Evolutionary conservation across 2,113 vertebrate genomes (phyloP).

Genomic region (Sander vitreus): DNA sequence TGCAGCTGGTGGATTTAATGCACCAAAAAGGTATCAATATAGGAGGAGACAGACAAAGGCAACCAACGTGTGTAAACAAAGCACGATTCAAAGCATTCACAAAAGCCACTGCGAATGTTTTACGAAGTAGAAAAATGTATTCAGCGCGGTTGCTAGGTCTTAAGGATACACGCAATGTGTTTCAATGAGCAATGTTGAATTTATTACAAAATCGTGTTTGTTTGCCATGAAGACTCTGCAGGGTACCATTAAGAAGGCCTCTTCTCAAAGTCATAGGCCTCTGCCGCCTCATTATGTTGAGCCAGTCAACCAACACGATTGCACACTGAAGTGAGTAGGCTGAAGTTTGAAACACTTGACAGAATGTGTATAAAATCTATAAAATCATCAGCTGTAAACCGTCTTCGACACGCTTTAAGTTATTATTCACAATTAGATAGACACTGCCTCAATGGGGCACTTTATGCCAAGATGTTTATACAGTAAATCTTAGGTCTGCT

Average conservation of each 20-base stretch:
- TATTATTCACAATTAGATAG: constrained; percentile 45
- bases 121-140: constrained; percentile 11
- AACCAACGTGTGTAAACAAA: not conserved
- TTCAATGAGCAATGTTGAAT: not conserved
- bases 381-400: constrained; percentile 11
- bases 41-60: not conserved
- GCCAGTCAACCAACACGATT: constrained; percentile 13
- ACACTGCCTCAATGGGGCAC: constrained; percentile 17
- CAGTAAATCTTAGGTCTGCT: constrained; percentile 24
- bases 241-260: not conserved
- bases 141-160: not conserved
- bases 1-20: not conserved
- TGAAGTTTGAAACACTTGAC: constrained; percentile 25
- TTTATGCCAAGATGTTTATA: constrained; percentile 33
- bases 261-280: constrained; percentile 6
- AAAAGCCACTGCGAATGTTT: not conserved
- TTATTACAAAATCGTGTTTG: not conserved
- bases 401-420: constrained; percentile 7
- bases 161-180: not conserved
- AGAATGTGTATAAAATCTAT: not conserved
- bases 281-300: constrained; percentile 30
- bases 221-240: constrained; percentile 9
- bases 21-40: not conserved
- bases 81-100: not conserved
- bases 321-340: constrained; percentile 3